Evolutionary conservation across 2,888 invertebrate species (phyloP).

Genomic region (Drosophila pseudotalamancana): DNA sequence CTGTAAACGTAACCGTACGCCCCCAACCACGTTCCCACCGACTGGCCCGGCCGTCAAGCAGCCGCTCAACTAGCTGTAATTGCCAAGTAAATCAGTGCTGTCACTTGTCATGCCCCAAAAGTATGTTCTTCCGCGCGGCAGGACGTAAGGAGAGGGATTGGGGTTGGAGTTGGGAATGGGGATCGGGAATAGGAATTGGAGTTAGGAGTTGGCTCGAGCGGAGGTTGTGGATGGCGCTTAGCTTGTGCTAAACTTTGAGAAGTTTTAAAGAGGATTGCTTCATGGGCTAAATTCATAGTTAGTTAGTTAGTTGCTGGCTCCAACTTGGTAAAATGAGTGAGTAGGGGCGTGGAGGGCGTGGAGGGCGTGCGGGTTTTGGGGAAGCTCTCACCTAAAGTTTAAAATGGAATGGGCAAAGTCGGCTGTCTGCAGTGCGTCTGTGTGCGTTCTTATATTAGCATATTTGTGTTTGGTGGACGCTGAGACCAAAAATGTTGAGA

Average conservation of each 20-base stretch:
- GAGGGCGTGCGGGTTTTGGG: background rate
- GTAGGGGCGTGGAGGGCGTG: background rate
- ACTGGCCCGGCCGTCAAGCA: constrained; percentile 57
- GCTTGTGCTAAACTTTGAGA: constrained; percentile 60
- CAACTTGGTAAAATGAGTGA: constrained; percentile 6
- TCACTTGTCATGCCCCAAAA: constrained; percentile 76
- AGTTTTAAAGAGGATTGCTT: constrained; percentile 77
- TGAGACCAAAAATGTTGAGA: too few relatives aligned
- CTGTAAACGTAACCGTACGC: constrained; percentile 20
- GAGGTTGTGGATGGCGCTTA: background rate
- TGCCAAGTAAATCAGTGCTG: constrained; percentile 76
- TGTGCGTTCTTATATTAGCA: background rate
- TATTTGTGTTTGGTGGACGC: background rate
- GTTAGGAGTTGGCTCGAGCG: constrained; percentile 1
- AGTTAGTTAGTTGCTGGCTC: constrained; percentile 50
- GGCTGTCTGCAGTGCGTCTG: constrained; percentile 10
- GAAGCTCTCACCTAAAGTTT: constrained; percentile 16
- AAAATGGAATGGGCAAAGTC: background rate
- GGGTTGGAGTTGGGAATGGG: background rate
- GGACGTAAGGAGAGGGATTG: background rate
- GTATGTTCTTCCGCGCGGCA: constrained; percentile 48
- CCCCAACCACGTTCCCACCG: background rate
- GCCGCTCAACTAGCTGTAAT: constrained; percentile 70
- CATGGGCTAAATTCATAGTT: constrained; percentile 76
- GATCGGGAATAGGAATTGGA: constrained; percentile 2